These are phyloP conservation scores for Fundulus diaphanus DNA, from an alignment of 2,797 vertebrate genomes.

Conservation along the genomic window DNA sequence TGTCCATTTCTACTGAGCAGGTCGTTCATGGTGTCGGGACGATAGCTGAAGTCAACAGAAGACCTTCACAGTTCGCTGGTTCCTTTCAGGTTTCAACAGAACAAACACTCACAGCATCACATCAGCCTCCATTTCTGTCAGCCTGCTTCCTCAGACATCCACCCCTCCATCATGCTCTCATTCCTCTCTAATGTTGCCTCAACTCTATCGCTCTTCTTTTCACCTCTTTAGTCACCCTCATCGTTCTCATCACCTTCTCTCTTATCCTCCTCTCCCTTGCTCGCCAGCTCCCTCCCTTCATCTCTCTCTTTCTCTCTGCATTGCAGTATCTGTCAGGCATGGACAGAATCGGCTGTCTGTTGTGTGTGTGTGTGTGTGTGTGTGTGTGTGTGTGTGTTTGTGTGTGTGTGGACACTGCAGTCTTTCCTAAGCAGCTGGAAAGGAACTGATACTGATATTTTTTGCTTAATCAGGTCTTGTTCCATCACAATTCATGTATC, in stretches of 20 bases:
- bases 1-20: too few relatives aligned
- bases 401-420: constrained; percentile 46
- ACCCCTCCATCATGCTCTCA: constrained; percentile 15
- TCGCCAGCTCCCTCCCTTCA: constrained; percentile 49
- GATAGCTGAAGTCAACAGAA: neutral
- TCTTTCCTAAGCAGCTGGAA: constrained; percentile 67
- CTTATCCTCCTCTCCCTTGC: constrained; percentile 1
- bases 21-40: neutral
- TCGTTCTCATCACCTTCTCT: too few relatives aligned
- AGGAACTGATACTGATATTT: constrained; percentile 54
- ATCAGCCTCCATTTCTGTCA: neutral
- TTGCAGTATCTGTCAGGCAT: constrained; percentile 81
- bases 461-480: neutral
- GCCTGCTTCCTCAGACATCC: neutral
- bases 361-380: constrained; percentile 28
- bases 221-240: constrained; percentile 11
- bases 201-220: constrained; percentile 18
- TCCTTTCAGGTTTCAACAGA: neutral
- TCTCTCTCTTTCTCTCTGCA: constrained; percentile 66
- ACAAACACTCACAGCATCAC: too few relatives aligned
- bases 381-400: constrained; percentile 23
- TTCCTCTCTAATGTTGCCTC: constrained; percentile 1
- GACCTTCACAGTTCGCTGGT: neutral
- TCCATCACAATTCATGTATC: neutral
- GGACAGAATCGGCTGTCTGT: constrained; percentile 57